phyloP scores from a whole-genome alignment of 2,113 vertebrate genomes.

The Phrynosoma blainvillii region DNA sequence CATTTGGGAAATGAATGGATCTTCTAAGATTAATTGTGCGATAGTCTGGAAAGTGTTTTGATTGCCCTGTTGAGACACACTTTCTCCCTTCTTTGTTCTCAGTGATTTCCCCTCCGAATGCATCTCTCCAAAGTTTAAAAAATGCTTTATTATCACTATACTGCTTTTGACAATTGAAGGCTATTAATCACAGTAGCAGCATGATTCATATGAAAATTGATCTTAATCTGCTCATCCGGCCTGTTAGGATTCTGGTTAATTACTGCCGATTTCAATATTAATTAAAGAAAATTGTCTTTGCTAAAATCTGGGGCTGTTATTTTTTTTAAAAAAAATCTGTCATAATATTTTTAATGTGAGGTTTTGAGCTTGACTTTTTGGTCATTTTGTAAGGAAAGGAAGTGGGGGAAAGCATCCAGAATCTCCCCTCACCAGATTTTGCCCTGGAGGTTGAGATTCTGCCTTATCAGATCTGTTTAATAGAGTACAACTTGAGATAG shows the following conservation, averaged over 20 bases:
- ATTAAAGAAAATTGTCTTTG: slow-evolving; percentile 52
- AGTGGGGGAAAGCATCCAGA: not conserved
- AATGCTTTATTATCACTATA: slow-evolving; percentile 54
- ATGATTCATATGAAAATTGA: slow-evolving; percentile 64
- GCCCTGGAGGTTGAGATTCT: too few species aligned
- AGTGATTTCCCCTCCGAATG: slow-evolving; percentile 54
- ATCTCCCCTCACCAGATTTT: not conserved
- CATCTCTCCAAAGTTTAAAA: slow-evolving; percentile 38
- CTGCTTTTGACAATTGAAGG: slow-evolving; percentile 56
- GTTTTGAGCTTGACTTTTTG: not conserved
- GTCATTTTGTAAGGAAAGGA: not conserved
- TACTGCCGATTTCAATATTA: slow-evolving; percentile 66
- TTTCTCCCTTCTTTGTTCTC: slow-evolving; percentile 5
- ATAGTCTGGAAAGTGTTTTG: not conserved
- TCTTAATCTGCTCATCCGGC: slow-evolving; percentile 51
- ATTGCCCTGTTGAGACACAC: slow-evolving; percentile 29
- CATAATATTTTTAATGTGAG: slow-evolving; percentile 1
- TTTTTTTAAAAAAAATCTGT: slow-evolving; percentile 31
- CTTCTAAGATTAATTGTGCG: slow-evolving; percentile 47
- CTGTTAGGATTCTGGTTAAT: slow-evolving; percentile 51
- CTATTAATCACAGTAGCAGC: slow-evolving; percentile 65
- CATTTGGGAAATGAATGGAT: slow-evolving; percentile 37
- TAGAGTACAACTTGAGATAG: too few species aligned
- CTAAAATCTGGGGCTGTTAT: slow-evolving; percentile 33
- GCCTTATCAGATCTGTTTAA: too few species aligned